Base-by-base conservation (phyloP, 2,888 invertebrate species). In the Leptinotarsa rubiginosa region DNA sequence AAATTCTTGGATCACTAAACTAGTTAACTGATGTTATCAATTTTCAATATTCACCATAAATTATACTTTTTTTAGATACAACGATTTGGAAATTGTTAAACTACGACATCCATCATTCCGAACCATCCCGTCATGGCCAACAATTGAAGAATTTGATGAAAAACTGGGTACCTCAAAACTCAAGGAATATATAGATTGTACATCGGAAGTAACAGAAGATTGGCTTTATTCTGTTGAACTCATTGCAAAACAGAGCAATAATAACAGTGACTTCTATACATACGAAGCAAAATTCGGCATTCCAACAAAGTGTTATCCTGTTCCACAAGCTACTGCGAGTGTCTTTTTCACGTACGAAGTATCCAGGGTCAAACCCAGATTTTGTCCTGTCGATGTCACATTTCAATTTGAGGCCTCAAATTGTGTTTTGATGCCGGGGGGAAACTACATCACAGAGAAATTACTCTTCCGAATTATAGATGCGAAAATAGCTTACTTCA, bases 211-310 rank as follows among this genome's bases (percentile, higher is more conserved):
- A 10, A 62, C 31, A 4, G 76, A 76, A 69, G 67, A 75, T n/a
- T 78, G 78, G 78, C 20, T 72, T 13, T 78, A 73, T 49, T 50
- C 72, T 4, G 15, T 78, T 15, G 18, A 25, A 15, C 65, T 74
- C 13, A 20, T 73, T 20, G 62, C 69, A 1, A 16, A 41, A 22
- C 47, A 41, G n/a, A 71, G 69, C 47, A 70, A 73, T 62, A 12
- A 62, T 15, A 25, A 70, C 31, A 77, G 77, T 56, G 68, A 76
- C 41, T 74, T 72, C 18, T 74, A 73, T 62, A 66, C 41, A 25
- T 78, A 77, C 71, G 75, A 78, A 66, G 79, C 77, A 3, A 77
- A 73, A 49, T 81, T 79, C 47, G 72, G 77, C n/a, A 73, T 81
- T 12, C 81, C 81, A 4, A 77, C 78, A 5, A 75, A 74, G 22